Percentiles rank a stretch among this genome's conserved stretches.
Evolutionary conservation across 2,797 vertebrate genomes (phyloP).

Genomic region (Mormyrus proboscirostris): DNA sequence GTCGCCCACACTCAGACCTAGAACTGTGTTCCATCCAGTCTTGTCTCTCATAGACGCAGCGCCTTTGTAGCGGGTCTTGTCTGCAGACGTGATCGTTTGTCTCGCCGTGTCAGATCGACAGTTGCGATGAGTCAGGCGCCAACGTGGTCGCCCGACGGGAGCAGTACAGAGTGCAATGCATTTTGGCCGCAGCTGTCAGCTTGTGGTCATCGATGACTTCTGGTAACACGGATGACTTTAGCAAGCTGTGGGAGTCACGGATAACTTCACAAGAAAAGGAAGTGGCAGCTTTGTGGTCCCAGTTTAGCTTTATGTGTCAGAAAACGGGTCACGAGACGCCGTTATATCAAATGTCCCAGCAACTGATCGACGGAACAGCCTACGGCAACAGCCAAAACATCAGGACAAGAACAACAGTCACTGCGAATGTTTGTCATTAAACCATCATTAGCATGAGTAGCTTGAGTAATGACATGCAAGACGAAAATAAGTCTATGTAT

Average conservation of each 20-base stretch:
- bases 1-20: not conserved
- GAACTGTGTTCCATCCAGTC: not conserved
- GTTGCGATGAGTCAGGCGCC: not conserved
- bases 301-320: conserved; percentile 47
- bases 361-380: conserved; percentile 45
- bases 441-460: too few relatives aligned
- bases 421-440: not conserved
- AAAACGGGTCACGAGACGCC: conserved; percentile 53
- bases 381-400: conserved; percentile 32
- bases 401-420: not conserved
- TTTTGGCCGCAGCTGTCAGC: conserved; percentile 35
- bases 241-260: conserved; percentile 45
- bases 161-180: not conserved
- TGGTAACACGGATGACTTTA: conserved; percentile 44
- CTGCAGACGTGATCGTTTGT: not conserved
- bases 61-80: not conserved
- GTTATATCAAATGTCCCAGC: conserved; percentile 44
- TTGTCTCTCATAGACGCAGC: not conserved
- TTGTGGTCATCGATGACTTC: conserved; percentile 46
- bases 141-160: not conserved
- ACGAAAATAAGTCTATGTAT: not conserved
- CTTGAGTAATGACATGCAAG: not conserved
- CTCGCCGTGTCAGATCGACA: not conserved
- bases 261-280: conserved; percentile 57
- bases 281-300: conserved; percentile 53